phyloP scores from a whole-genome alignment of 1,140 invertebrate species.

The Ips nitidus region DNA sequence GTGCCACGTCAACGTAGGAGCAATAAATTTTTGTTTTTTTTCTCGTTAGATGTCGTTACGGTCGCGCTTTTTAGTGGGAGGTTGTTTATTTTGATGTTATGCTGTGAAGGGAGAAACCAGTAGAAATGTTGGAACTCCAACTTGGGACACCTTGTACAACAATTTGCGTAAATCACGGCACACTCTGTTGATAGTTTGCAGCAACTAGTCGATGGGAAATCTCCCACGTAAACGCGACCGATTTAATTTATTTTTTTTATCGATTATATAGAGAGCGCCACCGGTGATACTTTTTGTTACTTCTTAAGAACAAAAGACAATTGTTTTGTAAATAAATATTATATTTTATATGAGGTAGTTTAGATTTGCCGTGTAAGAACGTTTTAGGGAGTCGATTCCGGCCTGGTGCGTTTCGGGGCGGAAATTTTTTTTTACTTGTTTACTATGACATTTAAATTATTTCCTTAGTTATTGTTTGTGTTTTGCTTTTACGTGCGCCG shows the following conservation, averaged over 20 bases:
- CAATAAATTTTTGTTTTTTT: conserved; percentile 8
- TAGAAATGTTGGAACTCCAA: too few species aligned
- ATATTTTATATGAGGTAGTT: conserved; percentile 37
- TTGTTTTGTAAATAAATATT: conserved; percentile 44
- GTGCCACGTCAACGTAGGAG: conserved; percentile 12
- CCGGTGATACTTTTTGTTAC: conserved; percentile 43
- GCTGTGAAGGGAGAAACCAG: too few species aligned
- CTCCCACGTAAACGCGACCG: conserved; percentile 5
- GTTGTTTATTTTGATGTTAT: too few species aligned
- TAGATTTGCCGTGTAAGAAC: neutral
- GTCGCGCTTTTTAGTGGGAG: neutral
- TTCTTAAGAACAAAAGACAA: conserved; percentile 42
- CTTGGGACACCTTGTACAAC: too few species aligned
- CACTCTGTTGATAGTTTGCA: too few species aligned
- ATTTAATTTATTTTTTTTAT: conserved; percentile 25
- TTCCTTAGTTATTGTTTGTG: neutral
- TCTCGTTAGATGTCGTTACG: neutral
- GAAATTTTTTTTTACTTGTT: conserved; percentile 26
- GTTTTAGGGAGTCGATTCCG: conserved; percentile 14
- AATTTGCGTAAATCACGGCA: too few species aligned
- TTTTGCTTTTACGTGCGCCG: neutral
- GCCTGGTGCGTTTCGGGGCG: neutral
- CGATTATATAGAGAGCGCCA: conserved; percentile 33
- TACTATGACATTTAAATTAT: too few species aligned
- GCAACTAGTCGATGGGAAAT: too few species aligned